Evolutionary conservation across 2,113 vertebrate species (phyloP).

Genomic region (Brevimyrus niger): DNA sequence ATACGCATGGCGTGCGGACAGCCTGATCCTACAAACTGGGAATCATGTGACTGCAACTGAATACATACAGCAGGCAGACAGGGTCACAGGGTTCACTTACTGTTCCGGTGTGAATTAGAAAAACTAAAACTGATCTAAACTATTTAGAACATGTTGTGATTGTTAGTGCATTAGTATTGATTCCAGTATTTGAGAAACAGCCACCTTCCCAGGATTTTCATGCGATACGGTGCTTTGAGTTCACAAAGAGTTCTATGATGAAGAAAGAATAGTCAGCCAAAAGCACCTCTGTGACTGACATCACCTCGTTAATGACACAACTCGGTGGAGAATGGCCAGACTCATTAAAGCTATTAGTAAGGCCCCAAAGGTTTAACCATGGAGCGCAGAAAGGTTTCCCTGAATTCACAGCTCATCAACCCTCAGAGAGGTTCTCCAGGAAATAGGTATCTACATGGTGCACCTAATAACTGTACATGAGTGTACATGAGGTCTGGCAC

Average conservation of each 20-base stretch:
- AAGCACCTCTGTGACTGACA: neutral
- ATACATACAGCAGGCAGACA: neutral
- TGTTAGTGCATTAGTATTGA: neutral
- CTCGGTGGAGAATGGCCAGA: neutral
- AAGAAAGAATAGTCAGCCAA: neutral
- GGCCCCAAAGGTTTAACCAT: neutral
- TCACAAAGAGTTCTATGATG: neutral
- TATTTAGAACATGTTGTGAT: neutral
- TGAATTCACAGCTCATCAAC: neutral
- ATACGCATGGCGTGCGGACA: neutral
- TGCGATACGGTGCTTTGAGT: neutral
- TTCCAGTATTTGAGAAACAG: neutral
- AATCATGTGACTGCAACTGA: neutral
- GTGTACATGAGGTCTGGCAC: neutral
- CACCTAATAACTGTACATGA: neutral
- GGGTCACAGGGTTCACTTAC: neutral
- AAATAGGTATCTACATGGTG: neutral
- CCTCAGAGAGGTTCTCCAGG: neutral
- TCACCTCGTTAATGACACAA: neutral
- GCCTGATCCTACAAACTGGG: neutral
- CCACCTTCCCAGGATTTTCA: neutral
- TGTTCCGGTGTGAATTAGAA: neutral
- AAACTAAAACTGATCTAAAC: neutral
- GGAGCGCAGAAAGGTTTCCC: neutral
- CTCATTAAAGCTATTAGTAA: neutral